Percentiles rank a stretch among this genome's conserved stretches.
phyloP scores from a whole-genome alignment of 1,140 invertebrate genomes.

The Rhysida immarginata region DNA sequence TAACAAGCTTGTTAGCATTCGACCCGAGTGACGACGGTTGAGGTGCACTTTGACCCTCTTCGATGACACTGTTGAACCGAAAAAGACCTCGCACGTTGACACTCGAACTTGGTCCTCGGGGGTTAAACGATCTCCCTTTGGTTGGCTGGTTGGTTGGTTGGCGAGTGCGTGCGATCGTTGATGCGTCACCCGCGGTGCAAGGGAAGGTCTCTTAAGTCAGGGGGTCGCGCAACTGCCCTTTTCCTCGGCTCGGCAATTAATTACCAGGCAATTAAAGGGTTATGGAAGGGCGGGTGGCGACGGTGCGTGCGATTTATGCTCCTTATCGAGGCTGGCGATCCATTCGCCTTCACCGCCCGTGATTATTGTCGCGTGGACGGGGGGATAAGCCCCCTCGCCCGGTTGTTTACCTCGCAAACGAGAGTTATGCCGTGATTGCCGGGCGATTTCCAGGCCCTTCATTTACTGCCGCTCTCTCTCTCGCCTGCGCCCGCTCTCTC shows the following conservation, averaged over 20 bases:
- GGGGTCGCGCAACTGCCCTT: background rate
- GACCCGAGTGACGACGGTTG: too few relatives aligned
- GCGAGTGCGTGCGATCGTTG: too few relatives aligned
- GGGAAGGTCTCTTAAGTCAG: too few relatives aligned
- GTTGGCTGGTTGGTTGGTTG: too few relatives aligned
- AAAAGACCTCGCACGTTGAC: too few relatives aligned
- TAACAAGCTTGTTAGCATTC: too few relatives aligned
- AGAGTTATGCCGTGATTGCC: background rate
- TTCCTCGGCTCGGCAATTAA: background rate
- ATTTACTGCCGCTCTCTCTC: background rate
- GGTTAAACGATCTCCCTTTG: too few relatives aligned
- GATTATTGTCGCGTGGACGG: background rate
- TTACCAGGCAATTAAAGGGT: background rate
- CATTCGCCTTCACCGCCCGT: background rate
- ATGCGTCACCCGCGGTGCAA: too few relatives aligned
- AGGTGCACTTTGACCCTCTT: too few relatives aligned
- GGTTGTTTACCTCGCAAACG: background rate
- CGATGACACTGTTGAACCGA: too few relatives aligned
- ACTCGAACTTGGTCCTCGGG: too few relatives aligned
- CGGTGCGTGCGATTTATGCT: background rate
- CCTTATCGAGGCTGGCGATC: background rate
- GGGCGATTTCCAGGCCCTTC: background rate
- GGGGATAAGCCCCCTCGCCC: background rate
- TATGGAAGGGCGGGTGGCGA: background rate
- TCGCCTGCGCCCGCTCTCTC: background rate